phyloP scores from a whole-genome alignment of 2,797 vertebrate species.

The Anniella stebbinsi region DNA sequence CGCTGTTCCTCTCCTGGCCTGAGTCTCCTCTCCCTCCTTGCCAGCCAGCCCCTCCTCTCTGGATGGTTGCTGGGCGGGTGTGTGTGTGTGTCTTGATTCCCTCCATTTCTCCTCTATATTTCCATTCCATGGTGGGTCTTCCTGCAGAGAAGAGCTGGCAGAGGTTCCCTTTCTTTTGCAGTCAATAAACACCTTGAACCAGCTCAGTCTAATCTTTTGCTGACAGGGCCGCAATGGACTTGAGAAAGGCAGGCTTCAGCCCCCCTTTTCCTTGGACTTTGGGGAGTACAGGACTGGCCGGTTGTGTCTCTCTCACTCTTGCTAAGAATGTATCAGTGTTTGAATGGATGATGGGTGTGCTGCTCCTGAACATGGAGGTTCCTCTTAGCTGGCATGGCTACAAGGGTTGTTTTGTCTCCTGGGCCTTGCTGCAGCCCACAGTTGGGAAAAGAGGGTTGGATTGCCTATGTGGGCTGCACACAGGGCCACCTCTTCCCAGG shows the following conservation, averaged over 20 bases:
- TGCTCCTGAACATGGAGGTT: background rate
- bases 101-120: background rate
- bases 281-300: too few species aligned
- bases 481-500: background rate
- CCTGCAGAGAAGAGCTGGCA: too few species aligned
- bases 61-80: too few species aligned
- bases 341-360: too few species aligned
- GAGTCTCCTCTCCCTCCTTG: background rate
- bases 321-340: background rate
- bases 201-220: background rate
- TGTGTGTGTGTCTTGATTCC: too few species aligned
- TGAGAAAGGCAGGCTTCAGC: background rate
- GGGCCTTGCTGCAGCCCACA: background rate
- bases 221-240: background rate
- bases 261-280: too few species aligned
- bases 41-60: background rate
- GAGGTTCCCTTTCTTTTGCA: background rate
- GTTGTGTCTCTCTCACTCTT: background rate
- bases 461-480: background rate
- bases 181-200: slow-evolving; percentile 58
- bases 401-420: background rate
- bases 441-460: background rate
- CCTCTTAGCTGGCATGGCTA: background rate
- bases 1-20: background rate
- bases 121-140: background rate